Evolutionary conservation across 2,888 invertebrate species (phyloP).

Genomic region (Halictus quadricinctus): DNA sequence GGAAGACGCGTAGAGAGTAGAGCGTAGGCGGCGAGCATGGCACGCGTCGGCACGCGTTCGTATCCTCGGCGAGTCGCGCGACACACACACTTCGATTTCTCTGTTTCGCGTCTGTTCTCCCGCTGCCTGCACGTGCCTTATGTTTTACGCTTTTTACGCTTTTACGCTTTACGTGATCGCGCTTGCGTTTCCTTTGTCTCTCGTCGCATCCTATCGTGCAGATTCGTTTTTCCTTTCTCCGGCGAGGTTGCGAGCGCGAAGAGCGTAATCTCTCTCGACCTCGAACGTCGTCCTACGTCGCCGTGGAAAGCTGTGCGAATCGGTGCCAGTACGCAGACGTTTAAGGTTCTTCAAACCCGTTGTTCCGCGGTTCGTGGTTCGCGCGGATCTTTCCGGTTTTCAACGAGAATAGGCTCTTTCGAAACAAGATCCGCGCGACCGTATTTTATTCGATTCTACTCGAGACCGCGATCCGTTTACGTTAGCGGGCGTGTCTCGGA

Average conservation of each 20-base stretch:
- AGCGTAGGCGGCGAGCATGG: constrained; percentile 58
- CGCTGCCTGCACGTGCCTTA: neutral
- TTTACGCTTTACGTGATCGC: no score
- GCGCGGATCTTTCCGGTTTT: neutral
- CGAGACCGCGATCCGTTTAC: neutral
- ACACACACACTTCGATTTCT: constrained; percentile 1
- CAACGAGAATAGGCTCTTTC: neutral
- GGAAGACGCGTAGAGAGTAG: constrained; percentile 30
- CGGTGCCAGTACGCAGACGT: neutral
- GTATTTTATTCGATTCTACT: neutral
- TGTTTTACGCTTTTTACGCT: neutral
- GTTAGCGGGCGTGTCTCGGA: neutral
- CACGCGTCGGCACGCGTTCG: constrained; percentile 64
- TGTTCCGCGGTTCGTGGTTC: neutral
- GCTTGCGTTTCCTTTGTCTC: constrained; percentile 11
- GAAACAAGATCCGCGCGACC: neutral
- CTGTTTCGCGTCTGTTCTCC: neutral
- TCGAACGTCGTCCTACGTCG: constrained; percentile 44
- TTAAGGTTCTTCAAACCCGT: neutral
- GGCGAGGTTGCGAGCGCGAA: neutral
- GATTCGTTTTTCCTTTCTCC: constrained; percentile 43
- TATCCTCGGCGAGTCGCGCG: constrained; percentile 24
- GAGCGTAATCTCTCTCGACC: constrained; percentile 32
- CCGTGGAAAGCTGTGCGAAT: constrained; percentile 12
- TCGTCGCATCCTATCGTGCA: neutral